phyloP scores from a whole-genome alignment of 2,797 vertebrate species.

The Crocodylus rhombifer region DNA sequence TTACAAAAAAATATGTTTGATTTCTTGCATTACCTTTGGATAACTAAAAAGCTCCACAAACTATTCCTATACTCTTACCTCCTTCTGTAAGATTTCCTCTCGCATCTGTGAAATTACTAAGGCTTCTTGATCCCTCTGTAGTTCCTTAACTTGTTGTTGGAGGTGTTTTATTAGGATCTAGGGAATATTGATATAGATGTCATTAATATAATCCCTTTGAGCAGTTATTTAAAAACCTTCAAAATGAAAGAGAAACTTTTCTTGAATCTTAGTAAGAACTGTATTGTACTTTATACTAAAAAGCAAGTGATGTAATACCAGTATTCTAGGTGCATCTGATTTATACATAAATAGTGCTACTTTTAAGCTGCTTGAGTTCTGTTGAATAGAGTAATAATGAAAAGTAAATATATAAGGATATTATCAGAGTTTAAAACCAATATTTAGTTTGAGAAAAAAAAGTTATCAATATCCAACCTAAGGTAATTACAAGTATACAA shows the following conservation, averaged over 20 bases:
- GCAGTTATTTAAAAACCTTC: conserved; percentile 14
- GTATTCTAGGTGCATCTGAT: not conserved
- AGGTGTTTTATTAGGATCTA: conserved; percentile 89
- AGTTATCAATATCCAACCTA: no score
- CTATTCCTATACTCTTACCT: conserved; percentile 80
- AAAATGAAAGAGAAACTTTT: not conserved
- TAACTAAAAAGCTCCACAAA: not conserved
- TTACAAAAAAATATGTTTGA: not conserved
- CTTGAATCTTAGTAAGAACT: not conserved
- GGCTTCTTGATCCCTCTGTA: conserved; percentile 84
- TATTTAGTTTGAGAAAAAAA: no score
- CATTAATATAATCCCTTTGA: conserved; percentile 1
- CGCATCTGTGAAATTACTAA: conserved; percentile 85
- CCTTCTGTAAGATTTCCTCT: conserved; percentile 90
- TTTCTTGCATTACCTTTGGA: not conserved
- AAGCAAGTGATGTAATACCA: not conserved
- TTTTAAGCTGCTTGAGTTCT: not conserved
- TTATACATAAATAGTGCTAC: not conserved
- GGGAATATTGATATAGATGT: conserved; percentile 7
- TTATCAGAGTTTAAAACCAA: no score
- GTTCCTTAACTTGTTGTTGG: conserved; percentile 86
- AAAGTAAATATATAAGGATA: not conserved
- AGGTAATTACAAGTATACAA: no score
- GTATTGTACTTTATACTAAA: not conserved
- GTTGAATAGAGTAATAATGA: not conserved